Evolutionary conservation across 2,797 vertebrate genomes (phyloP).

Genomic region (Pangasius krempfi): DNA sequence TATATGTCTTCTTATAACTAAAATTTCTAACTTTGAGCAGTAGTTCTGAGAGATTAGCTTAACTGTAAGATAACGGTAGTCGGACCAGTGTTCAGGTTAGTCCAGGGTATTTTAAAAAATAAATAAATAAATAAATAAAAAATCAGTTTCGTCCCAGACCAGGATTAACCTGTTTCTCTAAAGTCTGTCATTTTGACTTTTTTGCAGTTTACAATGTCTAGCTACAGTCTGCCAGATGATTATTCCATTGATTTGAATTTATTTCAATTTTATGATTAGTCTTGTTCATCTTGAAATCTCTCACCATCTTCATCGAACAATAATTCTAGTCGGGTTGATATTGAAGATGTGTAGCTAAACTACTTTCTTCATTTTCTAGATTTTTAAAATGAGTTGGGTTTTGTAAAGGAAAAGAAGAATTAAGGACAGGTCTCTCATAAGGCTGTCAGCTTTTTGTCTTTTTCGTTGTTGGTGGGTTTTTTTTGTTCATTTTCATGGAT

Average conservation of each 20-base stretch:
- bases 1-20: constrained; percentile 27
- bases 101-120: background rate
- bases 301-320: background rate
- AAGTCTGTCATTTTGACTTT: background rate
- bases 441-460: background rate
- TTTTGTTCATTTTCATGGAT: background rate
- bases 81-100: background rate
- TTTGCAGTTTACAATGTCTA: background rate
- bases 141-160: background rate
- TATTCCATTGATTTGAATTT: background rate
- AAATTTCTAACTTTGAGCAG: background rate
- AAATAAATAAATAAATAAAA: background rate
- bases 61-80: background rate
- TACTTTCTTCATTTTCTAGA: background rate
- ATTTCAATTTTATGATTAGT: background rate
- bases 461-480: background rate
- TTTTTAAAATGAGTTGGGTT: background rate
- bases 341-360: background rate
- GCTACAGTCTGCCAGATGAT: background rate
- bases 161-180: background rate
- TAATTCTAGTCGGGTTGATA: background rate
- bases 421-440: background rate
- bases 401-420: background rate
- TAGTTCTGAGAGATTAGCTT: background rate
- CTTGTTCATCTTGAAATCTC: background rate